Percentiles rank a stretch among this genome's conserved stretches.
phyloP scores from a whole-genome alignment of 2,797 vertebrate species.

The Premnoplex brunnescens region DNA sequence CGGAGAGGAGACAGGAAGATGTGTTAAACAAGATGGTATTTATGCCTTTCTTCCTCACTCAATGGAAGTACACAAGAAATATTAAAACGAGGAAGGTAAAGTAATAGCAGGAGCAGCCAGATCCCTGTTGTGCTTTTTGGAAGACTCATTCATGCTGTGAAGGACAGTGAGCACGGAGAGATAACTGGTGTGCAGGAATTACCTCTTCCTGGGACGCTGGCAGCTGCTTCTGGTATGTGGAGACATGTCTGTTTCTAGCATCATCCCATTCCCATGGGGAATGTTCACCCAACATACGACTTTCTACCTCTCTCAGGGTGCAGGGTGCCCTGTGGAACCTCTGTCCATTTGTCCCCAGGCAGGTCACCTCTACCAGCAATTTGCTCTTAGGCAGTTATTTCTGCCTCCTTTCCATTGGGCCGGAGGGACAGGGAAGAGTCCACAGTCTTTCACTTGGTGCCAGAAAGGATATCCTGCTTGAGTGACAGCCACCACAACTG shows the following conservation, averaged over 20 bases:
- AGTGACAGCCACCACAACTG: background rate
- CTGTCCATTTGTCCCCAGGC: background rate
- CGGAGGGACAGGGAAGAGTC: background rate
- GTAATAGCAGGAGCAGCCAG: background rate
- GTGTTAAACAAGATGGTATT: background rate
- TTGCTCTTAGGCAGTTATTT: background rate
- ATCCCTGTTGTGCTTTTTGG: fast-evolving
- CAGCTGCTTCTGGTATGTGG: background rate
- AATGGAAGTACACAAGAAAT: constrained; percentile 1
- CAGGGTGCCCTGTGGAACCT: background rate
- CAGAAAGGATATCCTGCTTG: background rate
- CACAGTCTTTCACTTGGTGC: background rate
- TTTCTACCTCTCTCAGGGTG: background rate
- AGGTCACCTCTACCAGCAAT: background rate
- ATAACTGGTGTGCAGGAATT: background rate
- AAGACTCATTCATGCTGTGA: background rate
- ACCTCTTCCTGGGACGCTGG: background rate
- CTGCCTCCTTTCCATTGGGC: background rate
- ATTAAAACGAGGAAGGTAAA: background rate
- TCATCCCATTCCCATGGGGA: fast-evolving
- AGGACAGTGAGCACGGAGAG: background rate
- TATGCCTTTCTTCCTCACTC: background rate
- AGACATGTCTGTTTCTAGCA: background rate
- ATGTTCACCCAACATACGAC: background rate
- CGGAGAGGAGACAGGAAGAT: constrained; percentile 24